Percentiles rank a stretch among this genome's conserved stretches.
These are phyloP conservation scores for Melinaea menophilus DNA, from an alignment of 2,888 invertebrate genomes.

Conservation along the genomic window DNA sequence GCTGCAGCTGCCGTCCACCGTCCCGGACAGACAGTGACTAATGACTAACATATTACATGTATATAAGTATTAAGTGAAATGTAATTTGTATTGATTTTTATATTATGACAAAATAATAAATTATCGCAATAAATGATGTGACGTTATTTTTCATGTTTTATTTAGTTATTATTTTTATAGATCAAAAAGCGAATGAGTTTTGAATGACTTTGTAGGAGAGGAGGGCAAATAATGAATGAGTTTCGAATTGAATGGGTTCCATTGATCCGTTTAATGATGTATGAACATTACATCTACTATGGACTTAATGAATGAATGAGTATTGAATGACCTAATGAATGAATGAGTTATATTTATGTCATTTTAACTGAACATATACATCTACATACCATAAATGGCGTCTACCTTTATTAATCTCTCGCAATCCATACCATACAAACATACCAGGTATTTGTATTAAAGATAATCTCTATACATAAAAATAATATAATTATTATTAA, in stretches of 20 bases:
- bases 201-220: background rate
- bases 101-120: slow-evolving; percentile 7
- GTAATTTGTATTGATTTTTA: slow-evolving; percentile 14
- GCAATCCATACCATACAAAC: too few relatives aligned
- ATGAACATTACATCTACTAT: too few relatives aligned
- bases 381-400: too few relatives aligned
- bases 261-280: too few relatives aligned
- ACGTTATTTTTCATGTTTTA: slow-evolving; percentile 5
- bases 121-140: slow-evolving; percentile 21
- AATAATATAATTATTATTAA: background rate
- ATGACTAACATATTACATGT: slow-evolving; percentile 4
- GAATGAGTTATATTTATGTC: too few relatives aligned
- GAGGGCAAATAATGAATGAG: background rate
- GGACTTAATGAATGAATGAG: too few relatives aligned
- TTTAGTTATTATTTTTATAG: background rate
- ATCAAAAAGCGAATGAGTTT: background rate
- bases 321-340: too few relatives aligned
- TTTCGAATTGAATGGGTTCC: background rate
- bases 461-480: background rate
- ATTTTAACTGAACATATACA: too few relatives aligned
- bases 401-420: too few relatives aligned
- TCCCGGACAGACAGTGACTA: slow-evolving; percentile 55
- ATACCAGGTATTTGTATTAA: too few relatives aligned
- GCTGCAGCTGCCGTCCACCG: slow-evolving; percentile 64
- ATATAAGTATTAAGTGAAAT: slow-evolving; percentile 13